Evolutionary conservation across 2,797 vertebrate species (phyloP).

Genomic region (Falco columbarius): DNA sequence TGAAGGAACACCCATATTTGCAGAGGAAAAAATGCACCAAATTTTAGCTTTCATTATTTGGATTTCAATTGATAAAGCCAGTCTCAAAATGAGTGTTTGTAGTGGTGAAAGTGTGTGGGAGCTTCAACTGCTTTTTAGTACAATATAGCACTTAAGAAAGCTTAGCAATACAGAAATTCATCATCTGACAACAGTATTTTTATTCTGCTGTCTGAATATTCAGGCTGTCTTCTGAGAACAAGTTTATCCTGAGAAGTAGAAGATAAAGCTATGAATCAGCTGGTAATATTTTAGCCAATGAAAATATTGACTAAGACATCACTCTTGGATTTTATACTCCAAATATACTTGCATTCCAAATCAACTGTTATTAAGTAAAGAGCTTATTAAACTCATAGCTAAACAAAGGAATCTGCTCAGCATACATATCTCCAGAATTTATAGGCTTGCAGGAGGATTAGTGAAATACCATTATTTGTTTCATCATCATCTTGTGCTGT

Average conservation of each 20-base stretch:
- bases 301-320: slow-evolving; percentile 24
- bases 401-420: slow-evolving; percentile 14
- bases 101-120: background rate
- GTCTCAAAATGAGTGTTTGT: background rate
- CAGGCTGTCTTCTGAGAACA: background rate
- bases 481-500: background rate
- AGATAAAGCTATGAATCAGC: slow-evolving; percentile 5
- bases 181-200: background rate
- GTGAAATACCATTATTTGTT: slow-evolving; percentile 19
- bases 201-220: background rate
- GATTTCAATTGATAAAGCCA: background rate
- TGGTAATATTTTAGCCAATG: background rate
- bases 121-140: background rate
- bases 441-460: background rate
- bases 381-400: slow-evolving; percentile 20
- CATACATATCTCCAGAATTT: background rate
- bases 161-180: background rate
- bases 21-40: background rate
- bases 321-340: slow-evolving; percentile 1
- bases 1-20: background rate
- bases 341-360: slow-evolving; percentile 19
- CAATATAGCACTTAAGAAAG: background rate
- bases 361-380: slow-evolving; percentile 30
- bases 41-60: background rate
- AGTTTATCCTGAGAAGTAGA: background rate